Conservation (phyloP, 2,888 invertebrate genomes). For the Xestia xanthographa region DNA sequence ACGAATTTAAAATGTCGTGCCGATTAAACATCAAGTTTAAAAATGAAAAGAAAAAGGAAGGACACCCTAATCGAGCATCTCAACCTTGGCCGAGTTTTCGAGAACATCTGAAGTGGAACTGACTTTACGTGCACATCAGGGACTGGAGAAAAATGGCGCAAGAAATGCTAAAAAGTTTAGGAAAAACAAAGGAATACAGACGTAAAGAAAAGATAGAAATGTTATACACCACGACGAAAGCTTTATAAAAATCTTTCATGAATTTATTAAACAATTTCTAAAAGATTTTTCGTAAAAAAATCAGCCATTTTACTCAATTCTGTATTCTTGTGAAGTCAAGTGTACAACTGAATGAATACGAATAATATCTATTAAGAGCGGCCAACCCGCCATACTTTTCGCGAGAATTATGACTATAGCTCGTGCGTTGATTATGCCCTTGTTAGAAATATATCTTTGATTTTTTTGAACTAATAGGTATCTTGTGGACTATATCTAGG, state of each 20-base stretch:
- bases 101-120: slow-evolving; percentile 50
- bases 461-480: too few relatives aligned
- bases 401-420: too few relatives aligned
- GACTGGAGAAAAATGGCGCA: slow-evolving; percentile 32
- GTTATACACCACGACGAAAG: background rate
- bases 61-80: slow-evolving; percentile 43
- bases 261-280: background rate
- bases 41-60: slow-evolving; percentile 39
- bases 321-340: slow-evolving; percentile 27
- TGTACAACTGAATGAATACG: slow-evolving; percentile 37
- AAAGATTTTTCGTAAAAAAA: background rate
- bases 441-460: too few relatives aligned
- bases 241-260: background rate
- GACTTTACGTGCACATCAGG: slow-evolving; percentile 56
- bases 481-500: too few relatives aligned
- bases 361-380: slow-evolving; percentile 25
- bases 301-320: background rate
- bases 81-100: slow-evolving; percentile 54
- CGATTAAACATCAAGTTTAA: slow-evolving; percentile 5
- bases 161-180: slow-evolving; percentile 14
- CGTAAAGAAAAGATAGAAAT: background rate
- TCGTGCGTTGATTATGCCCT: too few relatives aligned
- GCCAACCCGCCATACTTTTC: too few relatives aligned
- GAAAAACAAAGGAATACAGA: background rate
- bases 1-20: background rate